phyloP scores from a whole-genome alignment of 1,140 invertebrate species.

The Magallana angulata region DNA sequence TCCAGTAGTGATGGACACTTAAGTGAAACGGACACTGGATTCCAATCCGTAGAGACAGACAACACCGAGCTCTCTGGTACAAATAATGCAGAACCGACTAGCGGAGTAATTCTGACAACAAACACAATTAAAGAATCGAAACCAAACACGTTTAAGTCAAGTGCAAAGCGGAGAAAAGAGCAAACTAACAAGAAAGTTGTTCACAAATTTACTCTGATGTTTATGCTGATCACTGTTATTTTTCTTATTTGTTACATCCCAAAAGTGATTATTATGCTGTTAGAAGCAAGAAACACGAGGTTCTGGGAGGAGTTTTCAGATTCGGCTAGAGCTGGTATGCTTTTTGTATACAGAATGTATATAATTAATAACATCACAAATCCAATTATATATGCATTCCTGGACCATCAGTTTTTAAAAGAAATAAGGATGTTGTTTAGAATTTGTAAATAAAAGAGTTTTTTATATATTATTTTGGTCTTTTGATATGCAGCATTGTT shows the following conservation, averaged over 20 bases:
- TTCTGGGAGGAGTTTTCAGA: slow-evolving; percentile 40
- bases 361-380: slow-evolving; percentile 44
- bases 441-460: not conserved
- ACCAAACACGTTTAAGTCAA: not conserved
- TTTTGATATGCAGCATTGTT: not conserved
- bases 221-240: slow-evolving; percentile 42
- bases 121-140: not conserved
- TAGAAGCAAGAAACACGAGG: slow-evolving; percentile 9
- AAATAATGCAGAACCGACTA: not conserved
- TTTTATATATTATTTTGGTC: not conserved
- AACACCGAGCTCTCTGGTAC: not conserved
- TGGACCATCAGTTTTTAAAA: slow-evolving; percentile 30
- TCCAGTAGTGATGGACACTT: not conserved
- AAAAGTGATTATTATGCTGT: slow-evolving; percentile 17
- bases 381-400: slow-evolving; percentile 42
- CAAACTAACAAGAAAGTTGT: not conserved
- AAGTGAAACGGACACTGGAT: slow-evolving; percentile 8
- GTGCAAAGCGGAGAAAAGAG: not conserved
- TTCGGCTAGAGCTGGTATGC: not conserved
- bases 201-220: slow-evolving; percentile 40
- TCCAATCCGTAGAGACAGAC: not conserved
- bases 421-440: not conserved
- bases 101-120: not conserved
- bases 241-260: slow-evolving; percentile 45
- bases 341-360: slow-evolving; percentile 46